Conservation (phyloP, 2,888 invertebrate genomes). For the Anthoptus insignis region DNA sequence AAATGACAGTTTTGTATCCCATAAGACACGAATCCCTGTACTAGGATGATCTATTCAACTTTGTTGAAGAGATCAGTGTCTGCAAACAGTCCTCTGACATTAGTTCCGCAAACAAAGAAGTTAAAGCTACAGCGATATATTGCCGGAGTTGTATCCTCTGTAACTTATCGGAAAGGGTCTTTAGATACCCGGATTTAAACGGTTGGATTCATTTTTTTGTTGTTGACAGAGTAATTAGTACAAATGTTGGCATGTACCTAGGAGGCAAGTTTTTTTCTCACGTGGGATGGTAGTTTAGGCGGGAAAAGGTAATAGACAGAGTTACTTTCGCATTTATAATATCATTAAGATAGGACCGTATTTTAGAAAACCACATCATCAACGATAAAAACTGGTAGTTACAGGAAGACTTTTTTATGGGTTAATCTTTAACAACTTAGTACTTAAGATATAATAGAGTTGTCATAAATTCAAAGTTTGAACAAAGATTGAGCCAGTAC, state of each 20-base stretch:
- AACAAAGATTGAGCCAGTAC: conserved; percentile 2
- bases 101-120: conserved; percentile 47
- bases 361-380: too few relatives aligned
- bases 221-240: neutral
- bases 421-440: too few relatives aligned
- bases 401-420: too few relatives aligned
- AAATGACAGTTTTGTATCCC: neutral
- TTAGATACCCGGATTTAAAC: neutral
- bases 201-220: neutral
- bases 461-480: conserved; percentile 7
- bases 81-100: conserved; percentile 56
- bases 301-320: too few relatives aligned
- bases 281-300: too few relatives aligned
- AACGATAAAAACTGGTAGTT: too few relatives aligned
- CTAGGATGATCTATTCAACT: conserved; percentile 9
- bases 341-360: too few relatives aligned
- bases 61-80: conserved; percentile 28
- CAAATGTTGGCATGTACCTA: too few relatives aligned
- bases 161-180: conserved; percentile 21
- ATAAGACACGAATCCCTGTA: neutral
- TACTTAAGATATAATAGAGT: too few relatives aligned
- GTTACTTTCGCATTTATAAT: too few relatives aligned
- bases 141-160: conserved; percentile 46
- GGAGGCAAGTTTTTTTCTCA: too few relatives aligned
- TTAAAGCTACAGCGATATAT: conserved; percentile 48